Evolutionary conservation across 1,140 invertebrate species (phyloP).

Genomic region (Bombus confusus): DNA sequence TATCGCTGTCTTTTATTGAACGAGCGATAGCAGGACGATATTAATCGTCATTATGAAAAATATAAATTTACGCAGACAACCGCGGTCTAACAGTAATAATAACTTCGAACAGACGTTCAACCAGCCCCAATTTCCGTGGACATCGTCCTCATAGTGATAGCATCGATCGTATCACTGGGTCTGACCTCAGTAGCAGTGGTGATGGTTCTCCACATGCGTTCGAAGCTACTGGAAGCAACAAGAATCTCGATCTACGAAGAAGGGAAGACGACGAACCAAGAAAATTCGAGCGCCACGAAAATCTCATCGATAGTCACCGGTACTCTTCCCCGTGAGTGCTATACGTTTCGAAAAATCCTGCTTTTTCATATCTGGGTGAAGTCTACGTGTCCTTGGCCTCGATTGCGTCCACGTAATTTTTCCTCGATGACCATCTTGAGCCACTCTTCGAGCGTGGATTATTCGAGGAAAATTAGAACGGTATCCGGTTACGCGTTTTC

Average conservation of each 20-base stretch:
- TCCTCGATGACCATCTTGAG: slow-evolving; percentile 27
- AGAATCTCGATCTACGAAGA: slow-evolving; percentile 75
- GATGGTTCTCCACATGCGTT: slow-evolving; percentile 77
- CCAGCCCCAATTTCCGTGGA: slow-evolving; percentile 71
- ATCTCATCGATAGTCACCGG: slow-evolving; percentile 41
- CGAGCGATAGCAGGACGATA: no score
- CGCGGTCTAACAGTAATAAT: background rate
- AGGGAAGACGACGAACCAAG: slow-evolving; percentile 61
- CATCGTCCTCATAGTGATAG: slow-evolving; percentile 77
- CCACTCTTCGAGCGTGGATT: background rate
- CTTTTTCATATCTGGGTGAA: slow-evolving; percentile 25
- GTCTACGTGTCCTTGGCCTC: slow-evolving; percentile 54
- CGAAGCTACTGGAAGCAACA: slow-evolving; percentile 76
- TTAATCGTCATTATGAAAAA: no score
- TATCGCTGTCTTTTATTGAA: no score
- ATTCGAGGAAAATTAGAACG: slow-evolving; percentile 4
- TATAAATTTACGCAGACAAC: background rate
- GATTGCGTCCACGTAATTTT: slow-evolving; percentile 30
- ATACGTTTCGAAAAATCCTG: background rate
- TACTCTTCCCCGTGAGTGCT: slow-evolving; percentile 61
- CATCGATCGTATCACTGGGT: slow-evolving; percentile 77
- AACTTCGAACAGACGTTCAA: slow-evolving; percentile 51
- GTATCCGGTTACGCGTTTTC: background rate
- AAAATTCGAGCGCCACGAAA: slow-evolving; percentile 44
- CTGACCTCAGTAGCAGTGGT: slow-evolving; percentile 75